Conservation (phyloP, 2,797 vertebrate species). For the Brachymystax lenok region DNA sequence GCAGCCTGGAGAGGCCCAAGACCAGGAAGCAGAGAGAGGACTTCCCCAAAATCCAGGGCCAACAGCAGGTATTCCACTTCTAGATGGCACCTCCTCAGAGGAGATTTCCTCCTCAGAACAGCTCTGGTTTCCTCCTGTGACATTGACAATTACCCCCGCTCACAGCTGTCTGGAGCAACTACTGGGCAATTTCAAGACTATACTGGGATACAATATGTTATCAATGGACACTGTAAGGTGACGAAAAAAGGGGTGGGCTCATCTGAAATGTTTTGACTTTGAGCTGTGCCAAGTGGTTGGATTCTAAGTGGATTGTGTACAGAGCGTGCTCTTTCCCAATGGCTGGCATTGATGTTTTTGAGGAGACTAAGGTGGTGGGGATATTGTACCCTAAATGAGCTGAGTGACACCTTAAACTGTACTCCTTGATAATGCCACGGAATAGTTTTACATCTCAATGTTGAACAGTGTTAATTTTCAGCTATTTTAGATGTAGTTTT, state of each 20-base stretch:
- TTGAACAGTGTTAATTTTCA: constrained; percentile 22
- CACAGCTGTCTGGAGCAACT: not conserved
- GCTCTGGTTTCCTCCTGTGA: constrained; percentile 3
- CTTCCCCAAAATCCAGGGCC: constrained; percentile 90
- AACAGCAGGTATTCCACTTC: constrained; percentile 93
- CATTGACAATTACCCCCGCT: not conserved
- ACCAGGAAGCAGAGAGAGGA: constrained; percentile 90
- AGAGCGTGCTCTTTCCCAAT: not conserved
- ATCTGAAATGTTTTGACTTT: not conserved
- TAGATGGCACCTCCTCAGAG: constrained; percentile 55
- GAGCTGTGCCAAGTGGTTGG: not conserved
- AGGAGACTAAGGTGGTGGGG: constrained; percentile 40
- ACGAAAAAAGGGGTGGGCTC: not conserved
- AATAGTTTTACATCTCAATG: constrained; percentile 38
- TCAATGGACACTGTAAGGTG: not conserved
- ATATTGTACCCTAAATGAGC: constrained; percentile 50
- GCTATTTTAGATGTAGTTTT: too few relatives aligned
- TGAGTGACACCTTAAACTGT: constrained; percentile 34
- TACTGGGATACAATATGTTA: constrained; percentile 2
- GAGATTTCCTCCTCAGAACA: not conserved
- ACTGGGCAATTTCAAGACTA: constrained; percentile 16
- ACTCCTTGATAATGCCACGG: constrained; percentile 49
- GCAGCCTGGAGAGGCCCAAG: constrained; percentile 89
- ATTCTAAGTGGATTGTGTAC: not conserved
- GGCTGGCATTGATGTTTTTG: constrained; percentile 41